Base-by-base conservation (phyloP, 2,888 invertebrate species). In the Spatulosminthurus flaviceps region DNA sequence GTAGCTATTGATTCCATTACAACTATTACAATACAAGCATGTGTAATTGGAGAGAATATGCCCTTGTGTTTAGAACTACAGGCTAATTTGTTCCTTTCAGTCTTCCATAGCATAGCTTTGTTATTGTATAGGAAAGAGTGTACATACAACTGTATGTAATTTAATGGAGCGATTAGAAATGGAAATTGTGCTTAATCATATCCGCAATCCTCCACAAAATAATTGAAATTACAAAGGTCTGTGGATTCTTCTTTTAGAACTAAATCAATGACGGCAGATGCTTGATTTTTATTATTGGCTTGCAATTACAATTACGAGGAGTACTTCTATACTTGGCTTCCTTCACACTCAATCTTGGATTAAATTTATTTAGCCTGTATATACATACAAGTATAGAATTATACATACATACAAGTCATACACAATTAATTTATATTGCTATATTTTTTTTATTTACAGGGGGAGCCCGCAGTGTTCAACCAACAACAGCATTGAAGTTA, bases 111-210 rank as follows among this genome's bases (percentile, higher is more conserved):
- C n/a, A n/a, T n/a, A n/a, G n/a, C n/a, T n/a, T n/a, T n/a, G n/a
- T n/a, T n/a, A n/a, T n/a, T n/a, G n/a, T 34, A 7, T 34, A 34
- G 34, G 34, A 34, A 34, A 34, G 34, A 9, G 4, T 34, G 34
- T 34, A 9, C 34, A 34, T 34, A 34, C 9, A 4, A 34, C 34
- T 7, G n/a, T n/a, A n/a, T n/a, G n/a, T n/a, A n/a, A n/a, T n/a
- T n/a, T n/a, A 34, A 34, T 9, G 9, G 34, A 51, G 16, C 19
- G 19, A 51, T 51, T 51, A 11, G 51, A 24, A 72, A 43, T 16
- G 9, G 34, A 66, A 16, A 75, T 75, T 64, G 64, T 75, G 64
- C 64, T 61, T 64, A 75, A 75, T 75, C 66, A 75, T 75, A 64
- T 75, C 75, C 75, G 75, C 75, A 75, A 61, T 28, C 75, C 41